phyloP scores from a whole-genome alignment of 2,113 vertebrate genomes.

The Progne subis region DNA sequence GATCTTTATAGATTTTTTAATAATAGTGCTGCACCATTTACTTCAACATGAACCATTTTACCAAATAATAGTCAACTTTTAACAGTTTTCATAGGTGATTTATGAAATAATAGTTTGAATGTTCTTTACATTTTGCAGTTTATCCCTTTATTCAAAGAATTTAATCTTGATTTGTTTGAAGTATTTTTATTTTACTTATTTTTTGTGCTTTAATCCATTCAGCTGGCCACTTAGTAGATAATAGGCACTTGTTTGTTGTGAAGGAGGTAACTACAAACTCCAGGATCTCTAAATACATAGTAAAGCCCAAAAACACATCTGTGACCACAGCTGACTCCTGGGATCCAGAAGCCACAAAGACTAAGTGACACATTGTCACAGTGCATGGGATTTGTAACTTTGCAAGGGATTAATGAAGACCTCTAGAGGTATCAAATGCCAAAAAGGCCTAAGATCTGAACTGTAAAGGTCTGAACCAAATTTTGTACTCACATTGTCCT shows the following conservation, averaged over 20 bases:
- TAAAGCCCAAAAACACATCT: not conserved
- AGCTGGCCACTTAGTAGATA: not conserved
- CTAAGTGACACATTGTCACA: not conserved
- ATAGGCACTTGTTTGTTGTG: not conserved
- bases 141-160: not conserved
- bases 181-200: not conserved
- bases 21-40: constrained; percentile 28
- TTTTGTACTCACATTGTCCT: not conserved
- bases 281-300: not conserved
- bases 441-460: not conserved
- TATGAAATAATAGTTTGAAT: constrained; percentile 19
- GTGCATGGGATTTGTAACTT: not conserved
- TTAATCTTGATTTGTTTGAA: not conserved
- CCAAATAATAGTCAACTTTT: not conserved
- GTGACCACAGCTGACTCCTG: not conserved
- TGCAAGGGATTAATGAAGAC: not conserved
- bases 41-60: constrained; percentile 11
- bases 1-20: constrained; percentile 35
- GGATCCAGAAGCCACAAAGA: not conserved
- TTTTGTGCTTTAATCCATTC: not conserved
- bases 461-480: not conserved
- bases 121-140: constrained; percentile 26
- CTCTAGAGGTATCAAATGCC: not conserved
- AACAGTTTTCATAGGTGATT: not conserved
- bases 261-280: not conserved